Base-by-base conservation (phyloP, 2,888 invertebrate genomes). In the Octonoba sinensis region DNA sequence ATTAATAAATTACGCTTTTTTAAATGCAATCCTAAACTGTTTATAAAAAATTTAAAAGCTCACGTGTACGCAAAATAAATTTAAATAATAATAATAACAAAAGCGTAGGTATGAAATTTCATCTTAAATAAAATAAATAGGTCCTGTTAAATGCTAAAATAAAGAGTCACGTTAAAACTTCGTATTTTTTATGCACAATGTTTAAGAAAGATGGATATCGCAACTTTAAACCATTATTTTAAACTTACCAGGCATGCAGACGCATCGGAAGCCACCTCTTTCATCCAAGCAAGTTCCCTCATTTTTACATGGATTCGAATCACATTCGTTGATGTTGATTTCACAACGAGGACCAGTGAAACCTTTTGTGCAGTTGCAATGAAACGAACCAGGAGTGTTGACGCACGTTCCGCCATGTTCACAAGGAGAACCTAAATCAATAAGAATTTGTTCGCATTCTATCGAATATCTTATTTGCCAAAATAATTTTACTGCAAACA, bases 321-420 rank as follows among this genome's bases (percentile, higher is more conserved):
- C 96, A 89, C 95, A 98, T 88, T 98, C 97, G 90, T 98, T 96
- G 86, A 97, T 95, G 90, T 98, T 97, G 85, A 95, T 95, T 90
- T 99, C 97, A 89, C 99, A 99, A 56, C 97, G 92, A 0, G 96
- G 95, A 0, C 98, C 91, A 0, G 87, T 87, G 90, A 96, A 98
- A n/a, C 98, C 98, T 76, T 94, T 93, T 1, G 95, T 94, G 88
- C 99, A 99, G 89, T 96, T 96, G 90, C 99, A 99, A 20, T 93
- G 94, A 89, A 96, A 98, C 1, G 96, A 95, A 0, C 99, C 99
- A 0, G 96, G 96, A 0, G 95, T 96, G 90, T 99, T 99, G 62
- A 98, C 96, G 89, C 99, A 99, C 85, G 94, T 94, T n/a, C 98
- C 98, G 86, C 96, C 96, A 89, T 98, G 97, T 87, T 97, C 97